These are phyloP conservation scores for Pseudolaguvia tuberculata DNA, from an alignment of 2,113 vertebrate species.

Conservation along the genomic window DNA sequence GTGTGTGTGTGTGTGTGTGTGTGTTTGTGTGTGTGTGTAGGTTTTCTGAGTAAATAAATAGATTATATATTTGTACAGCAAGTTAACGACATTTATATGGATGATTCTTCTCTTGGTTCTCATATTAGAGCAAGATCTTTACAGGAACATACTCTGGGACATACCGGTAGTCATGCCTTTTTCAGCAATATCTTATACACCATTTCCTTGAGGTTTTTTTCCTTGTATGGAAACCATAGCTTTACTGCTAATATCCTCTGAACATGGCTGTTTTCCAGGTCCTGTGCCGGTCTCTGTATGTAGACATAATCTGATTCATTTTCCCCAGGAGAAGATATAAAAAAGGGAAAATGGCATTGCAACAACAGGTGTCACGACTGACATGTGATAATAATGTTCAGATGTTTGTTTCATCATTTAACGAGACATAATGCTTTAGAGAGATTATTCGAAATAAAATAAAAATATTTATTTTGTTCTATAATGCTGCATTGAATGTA, in stretches of 20 bases:
- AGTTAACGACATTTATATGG: not conserved
- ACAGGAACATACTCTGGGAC: not conserved
- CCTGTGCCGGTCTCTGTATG: not conserved
- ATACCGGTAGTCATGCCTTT: not conserved
- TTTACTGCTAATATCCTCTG: not conserved
- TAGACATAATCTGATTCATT: not conserved
- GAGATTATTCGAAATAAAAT: not conserved
- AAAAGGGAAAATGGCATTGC: not conserved
- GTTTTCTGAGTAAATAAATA: not conserved
- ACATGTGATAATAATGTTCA: not conserved
- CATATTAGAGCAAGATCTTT: not conserved
- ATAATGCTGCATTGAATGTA: no score
- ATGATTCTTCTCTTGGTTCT: not conserved
- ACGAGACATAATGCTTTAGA: conserved; percentile 23
- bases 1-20: no score
- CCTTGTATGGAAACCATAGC: not conserved
- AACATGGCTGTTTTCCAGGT: not conserved
- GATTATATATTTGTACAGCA: not conserved
- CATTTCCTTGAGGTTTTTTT: not conserved
- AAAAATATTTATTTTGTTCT: not conserved
- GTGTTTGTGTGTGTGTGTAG: no score
- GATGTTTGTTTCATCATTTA: conserved; percentile 15
- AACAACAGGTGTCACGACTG: not conserved
- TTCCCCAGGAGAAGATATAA: conserved; percentile 13
- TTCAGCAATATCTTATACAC: not conserved